These are phyloP conservation scores for Paralvinella palmiformis DNA, from an alignment of 1,140 invertebrate genomes.

Conservation along the genomic window DNA sequence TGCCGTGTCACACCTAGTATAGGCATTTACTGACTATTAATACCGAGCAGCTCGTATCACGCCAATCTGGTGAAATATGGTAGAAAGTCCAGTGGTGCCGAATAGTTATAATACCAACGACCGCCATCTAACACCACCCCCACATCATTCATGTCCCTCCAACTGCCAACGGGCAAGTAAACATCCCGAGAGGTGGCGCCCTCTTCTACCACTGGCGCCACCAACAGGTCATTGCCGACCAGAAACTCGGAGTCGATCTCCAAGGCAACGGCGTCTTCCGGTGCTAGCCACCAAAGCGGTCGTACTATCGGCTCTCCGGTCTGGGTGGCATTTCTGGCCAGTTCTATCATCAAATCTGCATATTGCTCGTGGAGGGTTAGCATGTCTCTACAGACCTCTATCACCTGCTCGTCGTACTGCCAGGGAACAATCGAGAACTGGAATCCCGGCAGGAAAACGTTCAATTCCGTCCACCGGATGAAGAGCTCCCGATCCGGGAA, in stretches of 20 bases:
- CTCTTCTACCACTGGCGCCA: conserved; percentile 71
- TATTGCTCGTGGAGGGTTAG: conserved; percentile 16
- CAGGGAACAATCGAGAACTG: conserved; percentile 85
- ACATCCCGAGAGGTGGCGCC: conserved; percentile 50
- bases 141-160: conserved; percentile 6
- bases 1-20: too few relatives aligned
- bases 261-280: conserved; percentile 24
- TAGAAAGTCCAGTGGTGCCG: background rate
- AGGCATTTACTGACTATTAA: too few relatives aligned
- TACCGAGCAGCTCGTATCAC: too few relatives aligned
- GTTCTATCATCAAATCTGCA: conserved; percentile 10
- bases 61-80: background rate
- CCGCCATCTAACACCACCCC: conserved; percentile 31
- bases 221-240: conserved; percentile 71
- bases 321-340: conserved; percentile 17
- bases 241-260: conserved; percentile 68
- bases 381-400: conserved; percentile 36
- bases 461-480: conserved; percentile 80
- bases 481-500: conserved; percentile 71
- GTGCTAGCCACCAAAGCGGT: conserved; percentile 37
- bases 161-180: conserved; percentile 15
- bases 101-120: background rate
- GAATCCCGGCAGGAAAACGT: conserved; percentile 76
- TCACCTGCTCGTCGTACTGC: conserved; percentile 69
- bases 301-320: conserved; percentile 34